Percentiles rank a stretch among this genome's conserved stretches.
These are phyloP conservation scores for Drosophila novamexicana DNA, from an alignment of 1,140 invertebrate species.

Conservation along the genomic window DNA sequence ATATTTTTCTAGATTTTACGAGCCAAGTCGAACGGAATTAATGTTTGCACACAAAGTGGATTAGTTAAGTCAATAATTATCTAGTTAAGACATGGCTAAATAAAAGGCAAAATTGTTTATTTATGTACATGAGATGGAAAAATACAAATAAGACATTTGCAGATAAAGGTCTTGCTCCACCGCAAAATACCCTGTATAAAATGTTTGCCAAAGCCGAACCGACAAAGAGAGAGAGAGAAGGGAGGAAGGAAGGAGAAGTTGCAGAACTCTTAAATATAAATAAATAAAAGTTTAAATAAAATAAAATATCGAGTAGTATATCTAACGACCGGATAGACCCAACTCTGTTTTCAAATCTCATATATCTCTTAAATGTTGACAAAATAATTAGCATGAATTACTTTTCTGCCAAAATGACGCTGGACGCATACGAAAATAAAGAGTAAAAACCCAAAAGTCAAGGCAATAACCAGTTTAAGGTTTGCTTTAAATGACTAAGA, in stretches of 20 bases:
- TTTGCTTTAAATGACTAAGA: constrained; percentile 32
- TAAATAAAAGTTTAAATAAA: not conserved
- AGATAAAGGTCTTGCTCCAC: not conserved
- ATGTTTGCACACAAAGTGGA: constrained; percentile 34
- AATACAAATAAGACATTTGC: constrained; percentile 20
- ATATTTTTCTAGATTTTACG: constrained; percentile 33
- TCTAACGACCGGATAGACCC: not conserved
- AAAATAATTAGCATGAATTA: constrained; percentile 64
- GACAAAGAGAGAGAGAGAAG: too few relatives aligned
- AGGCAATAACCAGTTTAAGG: constrained; percentile 45
- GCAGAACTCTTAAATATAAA: too few relatives aligned
- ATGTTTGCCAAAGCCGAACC: too few relatives aligned
- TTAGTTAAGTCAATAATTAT: constrained; percentile 54
- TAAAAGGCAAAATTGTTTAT: constrained; percentile 48
- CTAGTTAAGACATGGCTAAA: constrained; percentile 42
- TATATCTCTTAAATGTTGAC: constrained; percentile 56
- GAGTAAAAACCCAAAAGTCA: constrained; percentile 35
- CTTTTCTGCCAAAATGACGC: constrained; percentile 37
- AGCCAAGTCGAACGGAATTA: constrained; percentile 18
- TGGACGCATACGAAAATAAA: constrained; percentile 22
- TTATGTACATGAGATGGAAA: constrained; percentile 49
- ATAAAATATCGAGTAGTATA: constrained; percentile 12
- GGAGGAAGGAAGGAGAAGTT: too few relatives aligned
- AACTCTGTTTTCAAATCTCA: constrained; percentile 31
- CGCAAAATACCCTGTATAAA: constrained; percentile 27